Evolutionary conservation across 2,113 vertebrate species (phyloP), one percentile per base, ranked within the genome.

Genomic region (Indicator maculatus): DNA sequence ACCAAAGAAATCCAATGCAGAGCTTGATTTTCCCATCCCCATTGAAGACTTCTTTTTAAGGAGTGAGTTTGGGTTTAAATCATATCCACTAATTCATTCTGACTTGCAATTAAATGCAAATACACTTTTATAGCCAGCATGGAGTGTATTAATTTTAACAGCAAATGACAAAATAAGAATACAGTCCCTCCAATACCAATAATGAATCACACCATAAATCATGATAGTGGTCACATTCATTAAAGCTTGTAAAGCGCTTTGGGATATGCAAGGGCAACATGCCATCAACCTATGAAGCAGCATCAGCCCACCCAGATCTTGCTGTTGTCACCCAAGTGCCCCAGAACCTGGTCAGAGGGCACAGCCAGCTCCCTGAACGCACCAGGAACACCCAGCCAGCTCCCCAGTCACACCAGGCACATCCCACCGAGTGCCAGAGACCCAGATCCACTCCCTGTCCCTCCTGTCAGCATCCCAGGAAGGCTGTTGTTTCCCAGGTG

Each of bases 91-190:
- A 97, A 98, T 97, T 97, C 97, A 97, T 95, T 93, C 97, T 97
- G 97, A 98, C 97, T 97, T 93, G 94, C 97, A 98, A 97, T 98
- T 98, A 98, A 98, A 97, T 96, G 96, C 96, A 96, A 97, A 96
- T 96, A 96, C 93, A 97, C 96, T 98, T 98, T 98, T 97, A 98
- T 95, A 97, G 96, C 96, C 96, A 76, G 97, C 96, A 95, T 93
- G 36, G 97, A 98, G 97, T 98, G 97, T 98, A 97, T 98, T 97
- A 98, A 98, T 98, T 97, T 98, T 97, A 97, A 97, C 96, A 97
- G 97, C 97, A 97, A 98, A 97, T 96, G 97, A 97, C 97, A 97
- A 98, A 97, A 97, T 96, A 95, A 97, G 97, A 98, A 97, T 96
- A 97, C 96, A 96, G 95, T 97, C 96, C 96, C 96, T 97, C 97